These are phyloP conservation scores for Acleris holmiana DNA, from an alignment of 2,888 invertebrate species.

Conservation along the genomic window DNA sequence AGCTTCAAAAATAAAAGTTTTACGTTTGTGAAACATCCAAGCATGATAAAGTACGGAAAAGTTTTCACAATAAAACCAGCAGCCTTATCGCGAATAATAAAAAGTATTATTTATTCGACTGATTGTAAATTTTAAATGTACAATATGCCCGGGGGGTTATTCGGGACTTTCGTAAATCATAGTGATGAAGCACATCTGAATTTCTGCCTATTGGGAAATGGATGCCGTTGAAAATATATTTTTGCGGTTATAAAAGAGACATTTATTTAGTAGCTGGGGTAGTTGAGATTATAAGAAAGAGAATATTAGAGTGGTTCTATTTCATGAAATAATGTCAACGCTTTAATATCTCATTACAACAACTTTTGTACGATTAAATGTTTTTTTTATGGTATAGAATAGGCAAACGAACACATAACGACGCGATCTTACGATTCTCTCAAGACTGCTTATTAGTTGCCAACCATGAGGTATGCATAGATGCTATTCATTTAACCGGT, in stretches of 20 bases:
- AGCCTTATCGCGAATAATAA: slow-evolving; percentile 6
- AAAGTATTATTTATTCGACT: slow-evolving; percentile 11
- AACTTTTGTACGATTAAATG: too few relatives aligned
- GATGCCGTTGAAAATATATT: slow-evolving; percentile 1
- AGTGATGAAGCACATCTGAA: slow-evolving; percentile 11
- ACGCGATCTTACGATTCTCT: too few relatives aligned
- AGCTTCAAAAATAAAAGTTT: not conserved
- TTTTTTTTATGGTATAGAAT: too few relatives aligned
- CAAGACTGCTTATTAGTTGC: too few relatives aligned
- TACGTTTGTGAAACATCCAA: not conserved
- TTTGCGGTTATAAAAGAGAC: not conserved
- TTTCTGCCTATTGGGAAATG: not conserved
- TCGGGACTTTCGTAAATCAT: slow-evolving; percentile 9
- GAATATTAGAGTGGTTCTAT: too few relatives aligned
- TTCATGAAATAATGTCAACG: too few relatives aligned
- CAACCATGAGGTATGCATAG: too few relatives aligned
- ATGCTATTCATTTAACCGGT: too few relatives aligned
- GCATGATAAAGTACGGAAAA: slow-evolving; percentile 9
- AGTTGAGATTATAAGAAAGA: too few relatives aligned
- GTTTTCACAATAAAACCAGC: slow-evolving; percentile 3
- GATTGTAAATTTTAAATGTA: slow-evolving; percentile 23
- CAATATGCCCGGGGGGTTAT: slow-evolving; percentile 10
- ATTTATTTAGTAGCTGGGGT: not conserved
- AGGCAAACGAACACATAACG: too few relatives aligned
- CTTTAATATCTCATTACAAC: too few relatives aligned